phyloP scores from a whole-genome alignment of 2,113 vertebrate genomes.

The Chloropsis hardwickii region DNA sequence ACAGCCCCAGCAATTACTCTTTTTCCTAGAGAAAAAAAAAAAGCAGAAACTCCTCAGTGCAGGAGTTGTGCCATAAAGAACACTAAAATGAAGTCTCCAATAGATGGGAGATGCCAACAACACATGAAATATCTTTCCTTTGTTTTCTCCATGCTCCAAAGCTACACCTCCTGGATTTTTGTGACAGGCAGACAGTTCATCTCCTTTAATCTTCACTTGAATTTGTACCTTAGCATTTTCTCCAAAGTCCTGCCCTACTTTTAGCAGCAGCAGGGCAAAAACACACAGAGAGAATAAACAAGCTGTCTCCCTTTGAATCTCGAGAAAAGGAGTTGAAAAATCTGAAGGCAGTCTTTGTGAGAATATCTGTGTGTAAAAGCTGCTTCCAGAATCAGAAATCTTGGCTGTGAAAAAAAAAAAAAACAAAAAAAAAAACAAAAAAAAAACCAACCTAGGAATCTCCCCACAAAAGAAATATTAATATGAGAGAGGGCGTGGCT shows the following conservation, averaged over 20 bases:
- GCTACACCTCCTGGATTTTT: background rate
- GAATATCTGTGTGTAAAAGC: background rate
- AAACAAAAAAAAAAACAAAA: too few relatives aligned
- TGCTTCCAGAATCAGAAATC: background rate
- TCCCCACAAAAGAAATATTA: background rate
- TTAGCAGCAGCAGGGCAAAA: background rate
- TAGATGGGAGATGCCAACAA: background rate
- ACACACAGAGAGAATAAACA: background rate
- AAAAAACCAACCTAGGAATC: background rate
- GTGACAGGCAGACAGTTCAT: background rate
- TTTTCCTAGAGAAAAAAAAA: background rate
- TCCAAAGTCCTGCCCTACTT: background rate
- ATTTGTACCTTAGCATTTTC: background rate
- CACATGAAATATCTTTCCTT: background rate
- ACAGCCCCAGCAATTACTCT: background rate
- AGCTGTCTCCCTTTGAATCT: background rate
- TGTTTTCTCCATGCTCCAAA: background rate
- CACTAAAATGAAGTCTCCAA: background rate
- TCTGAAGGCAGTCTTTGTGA: background rate
- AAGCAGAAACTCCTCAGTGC: background rate
- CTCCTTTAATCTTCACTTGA: background rate
- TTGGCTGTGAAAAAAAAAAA: background rate
- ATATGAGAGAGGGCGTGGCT: rapidly evolving
- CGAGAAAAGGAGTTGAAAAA: background rate
- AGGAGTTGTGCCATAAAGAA: background rate